Evolutionary conservation across 2,888 invertebrate genomes (phyloP), one percentile per base, ranked within the genome.

Genomic region (Dryobota labecula): DNA sequence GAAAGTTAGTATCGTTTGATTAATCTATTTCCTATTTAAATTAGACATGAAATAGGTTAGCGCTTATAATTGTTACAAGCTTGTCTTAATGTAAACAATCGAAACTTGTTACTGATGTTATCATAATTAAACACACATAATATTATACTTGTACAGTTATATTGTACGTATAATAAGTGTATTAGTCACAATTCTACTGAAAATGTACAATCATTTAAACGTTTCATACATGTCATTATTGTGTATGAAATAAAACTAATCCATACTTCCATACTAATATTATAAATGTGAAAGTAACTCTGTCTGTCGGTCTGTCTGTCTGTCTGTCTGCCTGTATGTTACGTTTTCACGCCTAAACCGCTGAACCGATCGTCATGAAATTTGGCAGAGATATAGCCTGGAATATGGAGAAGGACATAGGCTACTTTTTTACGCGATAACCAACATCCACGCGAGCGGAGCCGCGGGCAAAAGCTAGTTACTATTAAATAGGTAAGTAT

Each of bases 1-100:
- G 90, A 92, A 92, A 92, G 91, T 90, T 91, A 89, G 90, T 94
- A 93, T 93, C 91, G 93, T 94, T 93, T 94, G 93, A 94, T 94
- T 93, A 94, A 95, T 94, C 92, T 94, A 87, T 91, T 92, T 91
- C 90, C 88, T 90, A 93, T 94, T 94, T 91, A 93, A 94, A 93
- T 94, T 91, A 93, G 92, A 93, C 91, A 92, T 90, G 91, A 90
- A 92, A 92, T 91, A 90, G 89, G 90, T 93, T 91, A 89, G 90
- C 88, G 87, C 87, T 88, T 88, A 88, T 92, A 92, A 92, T 92
- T 91, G 92, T 90, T 90, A 91, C 92, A 91, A 89, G 89, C 88
- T 89, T 90, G 90, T 89, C 86, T 87, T 88, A 90, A 90, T 90
- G 90, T 91, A 92, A 92, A 93, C 90, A 92, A 90, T 89, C 82